Conservation (phyloP, 2,797 vertebrate species). For the Dermochelys coriacea region DNA sequence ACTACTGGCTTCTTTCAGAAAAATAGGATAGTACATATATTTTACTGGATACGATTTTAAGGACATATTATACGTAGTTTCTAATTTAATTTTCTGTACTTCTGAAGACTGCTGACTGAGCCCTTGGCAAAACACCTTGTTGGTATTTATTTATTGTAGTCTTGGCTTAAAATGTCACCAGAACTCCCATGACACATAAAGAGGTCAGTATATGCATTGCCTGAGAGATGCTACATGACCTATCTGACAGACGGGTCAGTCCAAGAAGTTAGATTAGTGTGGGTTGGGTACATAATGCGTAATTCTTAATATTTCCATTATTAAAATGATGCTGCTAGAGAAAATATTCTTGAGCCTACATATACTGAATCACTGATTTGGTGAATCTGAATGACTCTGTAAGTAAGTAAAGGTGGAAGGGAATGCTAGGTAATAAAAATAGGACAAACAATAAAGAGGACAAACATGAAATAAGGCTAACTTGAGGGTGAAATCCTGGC, state of each 20-base stretch:
- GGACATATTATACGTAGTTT: neutral
- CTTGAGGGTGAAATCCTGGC: fast-evolving
- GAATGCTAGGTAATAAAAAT: neutral
- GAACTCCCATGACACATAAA: slow-evolving; percentile 38
- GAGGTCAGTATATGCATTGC: neutral
- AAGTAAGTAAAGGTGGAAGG: neutral
- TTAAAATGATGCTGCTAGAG: neutral
- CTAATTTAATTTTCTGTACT: slow-evolving; percentile 9
- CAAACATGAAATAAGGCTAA: neutral
- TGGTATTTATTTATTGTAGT: slow-evolving; percentile 52
- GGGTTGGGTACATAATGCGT: neutral
- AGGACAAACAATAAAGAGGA: neutral
- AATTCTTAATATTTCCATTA: neutral
- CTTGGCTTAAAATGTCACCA: slow-evolving; percentile 40
- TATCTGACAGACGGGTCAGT: slow-evolving; percentile 29
- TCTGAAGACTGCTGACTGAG: slow-evolving; percentile 47
- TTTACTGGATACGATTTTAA: neutral
- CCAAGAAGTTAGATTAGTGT: slow-evolving; percentile 6
- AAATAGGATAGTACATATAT: neutral
- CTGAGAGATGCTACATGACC: slow-evolving; percentile 56
- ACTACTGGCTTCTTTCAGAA: neutral
- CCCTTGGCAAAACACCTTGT: slow-evolving; percentile 7
- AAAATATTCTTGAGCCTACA: neutral
- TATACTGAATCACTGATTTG: neutral
- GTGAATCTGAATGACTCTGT: fast-evolving